phyloP scores from a whole-genome alignment of 2,113 vertebrate species.

The Neodon shergylaensis region DNA sequence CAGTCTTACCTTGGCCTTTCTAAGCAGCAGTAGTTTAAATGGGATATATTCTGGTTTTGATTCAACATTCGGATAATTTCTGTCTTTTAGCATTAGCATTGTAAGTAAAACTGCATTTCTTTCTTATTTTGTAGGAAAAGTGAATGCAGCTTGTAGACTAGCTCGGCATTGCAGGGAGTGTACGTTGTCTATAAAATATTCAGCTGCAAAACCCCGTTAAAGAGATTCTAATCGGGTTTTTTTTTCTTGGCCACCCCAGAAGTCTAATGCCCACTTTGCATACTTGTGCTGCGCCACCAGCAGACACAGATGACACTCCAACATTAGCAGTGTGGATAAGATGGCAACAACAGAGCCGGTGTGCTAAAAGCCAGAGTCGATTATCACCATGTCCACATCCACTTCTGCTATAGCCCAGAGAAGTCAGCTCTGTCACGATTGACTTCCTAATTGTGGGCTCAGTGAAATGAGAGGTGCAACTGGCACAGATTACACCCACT shows the following conservation, averaged over 20 bases:
- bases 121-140: not conserved
- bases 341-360: not conserved
- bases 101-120: not conserved
- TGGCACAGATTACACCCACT: conserved; percentile 35
- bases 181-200: not conserved
- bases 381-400: not conserved
- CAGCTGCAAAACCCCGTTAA: not conserved
- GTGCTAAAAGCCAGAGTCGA: not conserved
- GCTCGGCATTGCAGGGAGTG: not conserved
- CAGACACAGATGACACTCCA: not conserved
- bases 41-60: not conserved
- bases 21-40: not conserved
- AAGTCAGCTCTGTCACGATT: conserved; percentile 4
- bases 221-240: conserved; percentile 21
- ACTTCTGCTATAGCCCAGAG: not conserved
- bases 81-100: not conserved
- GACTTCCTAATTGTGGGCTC: conserved; percentile 51
- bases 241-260: not conserved
- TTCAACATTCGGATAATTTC: not conserved
- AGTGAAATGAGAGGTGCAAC: conserved; percentile 11
- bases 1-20: not conserved
- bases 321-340: not conserved
- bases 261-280: not conserved
- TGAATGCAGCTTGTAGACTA: not conserved
- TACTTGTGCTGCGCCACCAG: not conserved